These are phyloP conservation scores for Gymnopithys bicolor DNA, from an alignment of 2,797 vertebrate genomes.

Conservation along the genomic window DNA sequence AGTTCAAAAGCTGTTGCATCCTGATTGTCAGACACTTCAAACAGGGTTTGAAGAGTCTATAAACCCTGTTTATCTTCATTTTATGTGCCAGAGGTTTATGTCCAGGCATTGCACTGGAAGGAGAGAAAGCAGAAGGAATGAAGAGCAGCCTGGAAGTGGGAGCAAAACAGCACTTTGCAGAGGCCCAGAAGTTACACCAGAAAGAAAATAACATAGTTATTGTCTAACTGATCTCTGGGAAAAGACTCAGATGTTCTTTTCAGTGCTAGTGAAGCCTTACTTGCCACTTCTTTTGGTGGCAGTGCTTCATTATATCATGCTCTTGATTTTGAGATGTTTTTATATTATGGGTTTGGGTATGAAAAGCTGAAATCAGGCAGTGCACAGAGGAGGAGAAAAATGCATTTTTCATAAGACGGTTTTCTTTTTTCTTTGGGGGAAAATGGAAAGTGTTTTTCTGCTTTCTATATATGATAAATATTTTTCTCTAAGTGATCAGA, in stretches of 20 bases:
- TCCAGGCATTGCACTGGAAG: background rate
- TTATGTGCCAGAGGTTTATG: background rate
- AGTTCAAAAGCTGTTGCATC: background rate
- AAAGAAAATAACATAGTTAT: background rate
- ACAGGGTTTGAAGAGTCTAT: background rate
- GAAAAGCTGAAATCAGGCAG: background rate
- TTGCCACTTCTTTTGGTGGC: background rate
- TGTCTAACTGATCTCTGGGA: background rate
- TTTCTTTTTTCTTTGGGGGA: background rate
- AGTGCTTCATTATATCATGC: background rate
- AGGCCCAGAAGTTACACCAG: background rate
- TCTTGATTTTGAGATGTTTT: background rate
- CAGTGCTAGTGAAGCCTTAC: background rate
- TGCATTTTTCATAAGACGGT: background rate
- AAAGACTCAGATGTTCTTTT: background rate
- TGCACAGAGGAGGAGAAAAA: background rate
- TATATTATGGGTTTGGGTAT: background rate
- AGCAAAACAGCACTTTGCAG: background rate
- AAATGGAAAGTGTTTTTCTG: background rate
- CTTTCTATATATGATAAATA: background rate
- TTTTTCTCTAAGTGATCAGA: background rate
- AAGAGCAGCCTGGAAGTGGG: background rate
- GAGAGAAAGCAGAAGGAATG: background rate
- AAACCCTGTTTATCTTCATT: background rate
- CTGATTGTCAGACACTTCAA: background rate